Percentiles rank a stretch among this genome's conserved stretches.
Evolutionary conservation across 2,888 invertebrate species (phyloP).

Genomic region (Diogma glabrata): DNA sequence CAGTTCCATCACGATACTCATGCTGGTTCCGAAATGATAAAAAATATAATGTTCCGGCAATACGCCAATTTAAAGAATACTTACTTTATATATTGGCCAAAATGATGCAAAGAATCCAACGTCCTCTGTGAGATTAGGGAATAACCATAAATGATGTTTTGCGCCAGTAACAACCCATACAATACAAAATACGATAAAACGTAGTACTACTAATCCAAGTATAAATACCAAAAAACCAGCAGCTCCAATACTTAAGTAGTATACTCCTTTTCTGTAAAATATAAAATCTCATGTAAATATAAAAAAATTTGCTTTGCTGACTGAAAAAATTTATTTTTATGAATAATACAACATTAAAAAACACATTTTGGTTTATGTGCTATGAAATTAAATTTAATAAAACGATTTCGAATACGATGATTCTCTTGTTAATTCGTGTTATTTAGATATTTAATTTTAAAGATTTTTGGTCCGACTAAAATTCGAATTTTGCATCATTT

Average conservation of each 20-base stretch:
- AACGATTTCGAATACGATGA: too few relatives aligned
- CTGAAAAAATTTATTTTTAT: too few relatives aligned
- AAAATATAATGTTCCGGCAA: neutral
- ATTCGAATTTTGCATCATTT: too few relatives aligned
- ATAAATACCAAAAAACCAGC: conserved; percentile 92
- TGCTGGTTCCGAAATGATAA: conserved; percentile 41
- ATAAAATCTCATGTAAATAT: too few relatives aligned
- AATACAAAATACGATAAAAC: conserved; percentile 81
- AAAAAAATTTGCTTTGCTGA: too few relatives aligned
- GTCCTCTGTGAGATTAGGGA: conserved; percentile 98
- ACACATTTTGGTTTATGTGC: neutral
- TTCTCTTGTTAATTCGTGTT: too few relatives aligned
- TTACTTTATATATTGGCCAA: conserved; percentile 88
- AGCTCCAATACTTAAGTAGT: conserved; percentile 90
- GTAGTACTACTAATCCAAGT: conserved; percentile 75
- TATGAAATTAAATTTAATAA: neutral
- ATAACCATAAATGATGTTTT: conserved; percentile 89
- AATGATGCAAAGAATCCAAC: conserved; percentile 98
- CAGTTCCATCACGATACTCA: conserved; percentile 60
- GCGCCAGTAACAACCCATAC: conserved; percentile 84
- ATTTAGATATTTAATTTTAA: too few relatives aligned
- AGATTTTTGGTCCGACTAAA: too few relatives aligned
- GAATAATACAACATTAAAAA: conserved; percentile 5
- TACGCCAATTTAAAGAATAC: neutral
- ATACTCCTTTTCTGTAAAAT: conserved; percentile 78